Evolutionary conservation across 2,888 invertebrate genomes (phyloP).

Genomic region (Sesamia inferens): DNA sequence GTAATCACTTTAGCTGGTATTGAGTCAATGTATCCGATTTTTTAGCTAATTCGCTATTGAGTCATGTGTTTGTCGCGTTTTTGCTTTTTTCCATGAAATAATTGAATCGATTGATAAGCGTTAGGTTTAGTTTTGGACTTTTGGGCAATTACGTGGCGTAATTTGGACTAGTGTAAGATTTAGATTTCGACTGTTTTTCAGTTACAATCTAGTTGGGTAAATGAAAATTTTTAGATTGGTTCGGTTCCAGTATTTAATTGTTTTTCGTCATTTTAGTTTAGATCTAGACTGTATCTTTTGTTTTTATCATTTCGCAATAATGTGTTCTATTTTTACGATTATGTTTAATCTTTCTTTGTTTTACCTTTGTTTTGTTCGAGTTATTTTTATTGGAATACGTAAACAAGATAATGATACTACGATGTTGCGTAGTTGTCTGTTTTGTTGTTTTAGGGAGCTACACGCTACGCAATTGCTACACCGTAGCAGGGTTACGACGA

Average conservation of each 20-base stretch:
- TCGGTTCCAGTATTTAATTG: slow-evolving; percentile 31
- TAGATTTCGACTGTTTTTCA: slow-evolving; percentile 53
- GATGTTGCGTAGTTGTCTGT: slow-evolving; percentile 28
- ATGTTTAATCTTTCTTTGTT: slow-evolving; percentile 50
- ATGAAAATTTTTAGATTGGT: slow-evolving; percentile 51
- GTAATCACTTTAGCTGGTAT: slow-evolving; percentile 84
- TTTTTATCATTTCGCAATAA: slow-evolving; percentile 35
- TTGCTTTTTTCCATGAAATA: slow-evolving; percentile 66
- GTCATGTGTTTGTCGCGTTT: slow-evolving; percentile 83
- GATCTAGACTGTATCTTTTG: slow-evolving; percentile 9
- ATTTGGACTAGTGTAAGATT: slow-evolving; percentile 60
- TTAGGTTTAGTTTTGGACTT: slow-evolving; percentile 68
- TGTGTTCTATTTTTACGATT: slow-evolving; percentile 40
- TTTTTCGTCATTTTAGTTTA: slow-evolving; percentile 43
- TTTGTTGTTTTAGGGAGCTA: slow-evolving; percentile 18
- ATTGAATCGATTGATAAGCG: slow-evolving; percentile 75
- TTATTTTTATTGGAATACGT: slow-evolving; percentile 47
- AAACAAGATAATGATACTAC: slow-evolving; percentile 59
- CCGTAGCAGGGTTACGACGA: slow-evolving; percentile 41
- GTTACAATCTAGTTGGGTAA: slow-evolving; percentile 55
- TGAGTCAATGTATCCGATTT: slow-evolving; percentile 87
- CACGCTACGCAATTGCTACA: slow-evolving; percentile 45
- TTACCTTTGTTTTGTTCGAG: slow-evolving; percentile 51
- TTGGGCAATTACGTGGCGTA: slow-evolving; percentile 73
- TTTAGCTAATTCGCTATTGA: slow-evolving; percentile 87